Conservation (phyloP, 2,888 invertebrate species). For the Watsonalla binaria region DNA sequence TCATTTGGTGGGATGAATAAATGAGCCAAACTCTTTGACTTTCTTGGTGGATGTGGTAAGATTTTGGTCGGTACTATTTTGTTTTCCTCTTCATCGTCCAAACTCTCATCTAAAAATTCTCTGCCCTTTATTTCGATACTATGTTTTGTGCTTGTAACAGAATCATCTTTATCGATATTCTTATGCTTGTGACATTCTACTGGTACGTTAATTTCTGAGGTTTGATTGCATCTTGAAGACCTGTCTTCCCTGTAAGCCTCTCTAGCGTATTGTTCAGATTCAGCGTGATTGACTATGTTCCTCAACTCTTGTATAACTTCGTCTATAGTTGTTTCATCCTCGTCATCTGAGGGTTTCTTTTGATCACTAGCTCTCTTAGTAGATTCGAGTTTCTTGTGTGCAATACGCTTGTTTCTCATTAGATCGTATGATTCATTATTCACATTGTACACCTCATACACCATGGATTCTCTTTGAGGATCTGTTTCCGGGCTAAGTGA, state of each 20-base stretch:
- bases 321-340: conserved; percentile 90
- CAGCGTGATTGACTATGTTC: conserved; percentile 91
- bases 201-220: conserved; percentile 62
- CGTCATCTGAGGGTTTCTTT: conserved; percentile 78
- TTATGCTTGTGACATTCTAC: conserved; percentile 53
- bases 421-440: conserved; percentile 78
- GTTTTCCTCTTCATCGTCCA: conserved; percentile 76
- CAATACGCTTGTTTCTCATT: conserved; percentile 62
- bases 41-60: conserved; percentile 88
- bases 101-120: conserved; percentile 68
- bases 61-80: conserved; percentile 88
- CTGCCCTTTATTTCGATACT: conserved; percentile 70
- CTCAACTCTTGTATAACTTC: conserved; percentile 92
- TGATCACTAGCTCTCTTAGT: conserved; percentile 40
- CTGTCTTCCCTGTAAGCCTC: conserved; percentile 47
- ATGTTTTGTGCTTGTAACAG: conserved; percentile 74
- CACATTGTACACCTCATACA: conserved; percentile 80
- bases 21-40: conserved; percentile 84
- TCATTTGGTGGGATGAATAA: conserved; percentile 82
- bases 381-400: conserved; percentile 60
- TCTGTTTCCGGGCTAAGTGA: conserved; percentile 87
- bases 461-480: conserved; percentile 77
- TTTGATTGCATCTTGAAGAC: conserved; percentile 60
- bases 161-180: conserved; percentile 70
- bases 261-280: conserved; percentile 81